Evolutionary conservation across 2,797 vertebrate species (phyloP), one percentile per base, ranked within the genome.

Genomic region (Lithobates sylvaticus): DNA sequence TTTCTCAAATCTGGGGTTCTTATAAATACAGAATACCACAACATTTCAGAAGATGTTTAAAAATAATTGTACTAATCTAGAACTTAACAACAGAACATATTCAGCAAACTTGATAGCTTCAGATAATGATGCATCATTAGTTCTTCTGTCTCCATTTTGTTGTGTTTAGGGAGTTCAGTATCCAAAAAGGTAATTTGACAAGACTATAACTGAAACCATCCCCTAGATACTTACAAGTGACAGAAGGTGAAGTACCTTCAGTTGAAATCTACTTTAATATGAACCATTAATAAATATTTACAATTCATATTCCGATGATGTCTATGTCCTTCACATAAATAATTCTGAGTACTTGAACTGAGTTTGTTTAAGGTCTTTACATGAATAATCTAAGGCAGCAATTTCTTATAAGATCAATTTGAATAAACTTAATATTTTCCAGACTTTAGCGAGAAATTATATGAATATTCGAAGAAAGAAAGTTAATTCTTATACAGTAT

Each of bases 231-330:
- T 72, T 89, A 32, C 81, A 86, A 93, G 90, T 93, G 91, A 91
- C 92, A 93, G 89, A 92, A 93, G 91, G 91, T 93, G 92, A 94
- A 92, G 90, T 90, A 89, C 86, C 90, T 91, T 85, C 85, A 89
- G 91, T 88, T 92, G 92, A 92, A 91, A 93, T 93, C 89, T 92
- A 93, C 90, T 92, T 94, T 93, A 94, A 91, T 94, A 92, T 88
- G 90, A 94, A 84, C 88, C 91, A 90, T 91, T 94, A 93, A 94
- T 93, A 94, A 94, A 94, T 95, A 94, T 94, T 94, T 94, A 95
- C 93, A 90, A 91, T 91, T 92, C 89, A 89, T 90, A 93, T 92
- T 88, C 90, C 89, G 88, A 77, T 91, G 88, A 92, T 92, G 91
- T 92, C 84, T 87, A 88, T 84, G 89, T 86, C 80, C 78, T 80